phyloP scores from a whole-genome alignment of 1,140 invertebrate genomes.

The Drosophila nebulosa region DNA sequence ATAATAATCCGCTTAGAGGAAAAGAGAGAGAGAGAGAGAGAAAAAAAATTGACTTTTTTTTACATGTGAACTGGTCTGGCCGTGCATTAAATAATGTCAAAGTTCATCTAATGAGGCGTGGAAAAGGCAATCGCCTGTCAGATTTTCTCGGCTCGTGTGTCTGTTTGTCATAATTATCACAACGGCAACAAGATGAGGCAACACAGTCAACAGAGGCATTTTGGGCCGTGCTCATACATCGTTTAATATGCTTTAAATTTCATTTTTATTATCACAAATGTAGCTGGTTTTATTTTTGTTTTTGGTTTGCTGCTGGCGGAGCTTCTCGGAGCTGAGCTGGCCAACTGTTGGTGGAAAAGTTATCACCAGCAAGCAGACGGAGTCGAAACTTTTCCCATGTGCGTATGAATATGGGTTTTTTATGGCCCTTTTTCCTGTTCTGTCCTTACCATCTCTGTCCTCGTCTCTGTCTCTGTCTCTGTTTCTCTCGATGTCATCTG shows the following conservation, averaged over 20 bases:
- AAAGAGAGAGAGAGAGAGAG: too few relatives aligned
- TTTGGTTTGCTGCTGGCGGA: background rate
- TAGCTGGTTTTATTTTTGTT: background rate
- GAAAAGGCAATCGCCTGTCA: slow-evolving; percentile 7
- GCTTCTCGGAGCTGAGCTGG: background rate
- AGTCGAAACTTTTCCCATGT: slow-evolving; percentile 26
- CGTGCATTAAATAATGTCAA: background rate
- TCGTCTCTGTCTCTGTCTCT: slow-evolving; percentile 22
- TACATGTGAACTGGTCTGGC: background rate
- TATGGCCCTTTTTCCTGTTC: slow-evolving; percentile 40
- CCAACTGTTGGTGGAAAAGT: slow-evolving; percentile 36
- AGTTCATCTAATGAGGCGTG: slow-evolving; percentile 5
- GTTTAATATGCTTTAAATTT: slow-evolving; percentile 65
- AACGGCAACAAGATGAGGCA: background rate
- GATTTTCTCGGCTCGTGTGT: background rate
- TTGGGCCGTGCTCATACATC: slow-evolving; percentile 55
- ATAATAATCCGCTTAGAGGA: background rate
- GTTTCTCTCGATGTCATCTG: slow-evolving; percentile 33
- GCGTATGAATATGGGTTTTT: slow-evolving; percentile 52
- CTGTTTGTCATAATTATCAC: slow-evolving; percentile 1
- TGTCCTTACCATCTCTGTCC: slow-evolving; percentile 1
- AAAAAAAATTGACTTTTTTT: background rate
- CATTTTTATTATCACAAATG: slow-evolving; percentile 49
- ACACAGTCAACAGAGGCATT: slow-evolving; percentile 41
- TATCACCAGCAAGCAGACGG: slow-evolving; percentile 59